Conservation (phyloP, 1,140 invertebrate genomes). For the honey bee (Apis mellifera) region Amel_HAv3.1 CM009936.2:2893001-2893500, state of each 20-base stretch:
- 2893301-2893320: conserved; percentile 22
- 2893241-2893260: neutral
- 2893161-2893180: conserved; percentile 57
- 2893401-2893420: conserved; percentile 2
- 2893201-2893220: neutral
- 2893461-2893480: conserved; percentile 71
- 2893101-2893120: conserved; percentile 72
- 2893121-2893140: conserved; percentile 70
- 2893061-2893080: neutral
- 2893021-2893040: neutral
- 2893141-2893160: conserved; percentile 71
- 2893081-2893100: conserved; percentile 56
- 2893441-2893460: conserved; percentile 71
- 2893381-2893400: conserved; percentile 4
- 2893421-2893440: conserved; percentile 63
- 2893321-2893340: conserved; percentile 22
- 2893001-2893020: too few species aligned
- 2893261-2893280: neutral
- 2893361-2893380: neutral
- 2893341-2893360: conserved; percentile 31
- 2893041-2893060: neutral
- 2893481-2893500: conserved; percentile 36
- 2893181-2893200: conserved; percentile 4
- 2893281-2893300: neutral
- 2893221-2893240: conserved; percentile 15